These are phyloP conservation scores for Drosophila ustulata DNA, from an alignment of 2,888 invertebrate species.

Conservation along the genomic window DNA sequence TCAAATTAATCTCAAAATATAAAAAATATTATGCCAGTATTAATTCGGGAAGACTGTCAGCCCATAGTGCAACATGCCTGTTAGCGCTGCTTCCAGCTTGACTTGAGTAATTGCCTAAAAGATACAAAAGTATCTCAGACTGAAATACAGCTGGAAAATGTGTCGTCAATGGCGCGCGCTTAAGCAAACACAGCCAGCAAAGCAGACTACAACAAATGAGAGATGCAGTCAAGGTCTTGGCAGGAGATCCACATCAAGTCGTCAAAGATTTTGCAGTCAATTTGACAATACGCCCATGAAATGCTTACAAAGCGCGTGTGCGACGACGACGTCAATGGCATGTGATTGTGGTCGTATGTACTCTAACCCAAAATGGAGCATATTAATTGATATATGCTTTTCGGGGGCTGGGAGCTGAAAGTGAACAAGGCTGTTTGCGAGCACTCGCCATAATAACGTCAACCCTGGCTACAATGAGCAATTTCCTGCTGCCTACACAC, in stretches of 20 bases:
- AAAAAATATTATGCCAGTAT: too few species aligned
- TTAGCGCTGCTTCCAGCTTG: neutral
- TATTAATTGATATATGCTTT: slow-evolving; percentile 64
- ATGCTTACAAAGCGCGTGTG: slow-evolving; percentile 58
- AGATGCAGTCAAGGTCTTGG: slow-evolving; percentile 49
- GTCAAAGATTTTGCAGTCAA: slow-evolving; percentile 71
- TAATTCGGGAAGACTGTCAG: too few species aligned
- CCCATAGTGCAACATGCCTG: too few species aligned
- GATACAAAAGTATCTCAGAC: neutral
- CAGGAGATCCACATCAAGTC: slow-evolving; percentile 13
- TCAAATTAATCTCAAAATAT: too few species aligned
- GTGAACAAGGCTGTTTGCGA: slow-evolving; percentile 56
- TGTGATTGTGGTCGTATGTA: slow-evolving; percentile 1
- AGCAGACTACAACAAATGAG: slow-evolving; percentile 20
- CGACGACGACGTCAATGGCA: neutral
- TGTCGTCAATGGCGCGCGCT: slow-evolving; percentile 68
- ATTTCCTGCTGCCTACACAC: slow-evolving; percentile 79
- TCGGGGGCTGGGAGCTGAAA: slow-evolving; percentile 21
- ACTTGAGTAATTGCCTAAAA: neutral
- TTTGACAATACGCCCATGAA: slow-evolving; percentile 69
- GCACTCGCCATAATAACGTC: slow-evolving; percentile 37
- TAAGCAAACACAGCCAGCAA: slow-evolving; percentile 59
- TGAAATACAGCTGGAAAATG: slow-evolving; percentile 45
- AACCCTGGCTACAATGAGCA: slow-evolving; percentile 72
- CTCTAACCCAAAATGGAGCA: slow-evolving; percentile 40